These are phyloP conservation scores for Ceratosolen fusciceps DNA, from an alignment of 1,140 invertebrate genomes.

Conservation along the genomic window DNA sequence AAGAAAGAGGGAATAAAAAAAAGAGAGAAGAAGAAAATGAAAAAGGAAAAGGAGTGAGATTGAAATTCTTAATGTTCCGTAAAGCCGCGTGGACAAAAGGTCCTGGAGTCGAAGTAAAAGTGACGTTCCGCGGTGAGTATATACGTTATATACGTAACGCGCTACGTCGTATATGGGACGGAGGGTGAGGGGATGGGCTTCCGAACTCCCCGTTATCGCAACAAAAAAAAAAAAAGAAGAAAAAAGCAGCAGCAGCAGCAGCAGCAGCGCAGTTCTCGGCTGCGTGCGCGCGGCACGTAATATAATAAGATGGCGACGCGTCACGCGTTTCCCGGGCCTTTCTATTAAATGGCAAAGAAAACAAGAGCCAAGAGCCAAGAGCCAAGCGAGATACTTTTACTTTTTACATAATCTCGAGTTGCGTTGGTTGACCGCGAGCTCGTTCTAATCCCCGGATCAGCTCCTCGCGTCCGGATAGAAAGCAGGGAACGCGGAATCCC, in stretches of 20 bases:
- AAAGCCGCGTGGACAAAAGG: too few relatives aligned
- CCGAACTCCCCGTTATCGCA: slow-evolving; percentile 26
- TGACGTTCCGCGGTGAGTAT: too few relatives aligned
- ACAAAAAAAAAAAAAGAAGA: too few relatives aligned
- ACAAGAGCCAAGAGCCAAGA: background rate
- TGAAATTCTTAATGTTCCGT: too few relatives aligned
- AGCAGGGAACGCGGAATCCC: slow-evolving; percentile 41
- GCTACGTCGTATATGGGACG: background rate
- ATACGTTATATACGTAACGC: too few relatives aligned
- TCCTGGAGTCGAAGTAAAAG: too few relatives aligned
- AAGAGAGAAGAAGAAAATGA: too few relatives aligned
- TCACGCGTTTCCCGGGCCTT: slow-evolving; percentile 16
- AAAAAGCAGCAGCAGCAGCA: too few relatives aligned
- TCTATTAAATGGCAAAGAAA: slow-evolving; percentile 21
- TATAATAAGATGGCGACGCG: background rate
- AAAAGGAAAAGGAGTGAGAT: too few relatives aligned
- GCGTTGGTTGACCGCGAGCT: slow-evolving; percentile 32
- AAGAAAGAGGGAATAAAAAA: too few relatives aligned
- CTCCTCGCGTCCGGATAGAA: slow-evolving; percentile 27
- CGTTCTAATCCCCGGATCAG: slow-evolving; percentile 40
- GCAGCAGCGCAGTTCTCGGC: background rate
- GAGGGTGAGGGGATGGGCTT: slow-evolving; percentile 24
- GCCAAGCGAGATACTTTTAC: slow-evolving; percentile 46
- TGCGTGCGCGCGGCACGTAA: background rate
- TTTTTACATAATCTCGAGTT: slow-evolving; percentile 45